These are phyloP conservation scores for Mugil cephalus DNA, from an alignment of 2,113 vertebrate species.

Conservation along the genomic window DNA sequence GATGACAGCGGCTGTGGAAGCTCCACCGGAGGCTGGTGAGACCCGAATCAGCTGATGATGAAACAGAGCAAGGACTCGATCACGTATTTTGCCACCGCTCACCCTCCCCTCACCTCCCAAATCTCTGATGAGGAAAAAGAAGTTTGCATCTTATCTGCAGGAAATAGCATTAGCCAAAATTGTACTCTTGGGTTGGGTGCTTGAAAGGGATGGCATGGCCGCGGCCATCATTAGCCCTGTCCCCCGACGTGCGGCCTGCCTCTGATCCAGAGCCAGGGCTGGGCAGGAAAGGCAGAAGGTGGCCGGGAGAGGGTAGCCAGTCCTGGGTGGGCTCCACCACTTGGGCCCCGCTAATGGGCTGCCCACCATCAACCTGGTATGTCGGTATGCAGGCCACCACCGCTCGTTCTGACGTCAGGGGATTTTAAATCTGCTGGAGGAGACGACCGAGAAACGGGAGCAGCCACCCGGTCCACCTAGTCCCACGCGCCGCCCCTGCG, in stretches of 20 bases:
- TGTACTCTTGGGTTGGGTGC: constrained; percentile 80
- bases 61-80: constrained; percentile 25
- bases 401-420: constrained; percentile 60
- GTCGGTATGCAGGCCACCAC: constrained; percentile 77
- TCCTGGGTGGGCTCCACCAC: constrained; percentile 82
- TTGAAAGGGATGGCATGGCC: constrained; percentile 81
- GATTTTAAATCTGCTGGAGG: constrained; percentile 51
- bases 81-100: constrained; percentile 17
- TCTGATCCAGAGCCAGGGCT: constrained; percentile 77
- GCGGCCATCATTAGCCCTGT: constrained; percentile 79
- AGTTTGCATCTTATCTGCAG: constrained; percentile 84
- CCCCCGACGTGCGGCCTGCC: constrained; percentile 79
- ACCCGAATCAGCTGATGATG: constrained; percentile 50
- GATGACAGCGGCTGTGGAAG: not conserved
- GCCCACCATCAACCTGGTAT: constrained; percentile 81
- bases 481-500: constrained; percentile 3
- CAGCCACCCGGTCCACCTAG: constrained; percentile 16
- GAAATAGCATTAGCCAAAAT: constrained; percentile 85
- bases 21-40: not conserved
- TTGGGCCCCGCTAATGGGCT: constrained; percentile 76
- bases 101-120: constrained; percentile 52
- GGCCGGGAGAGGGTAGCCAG: constrained; percentile 69
- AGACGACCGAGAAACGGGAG: constrained; percentile 36
- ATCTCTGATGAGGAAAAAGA: constrained; percentile 61
- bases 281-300: constrained; percentile 81